Percentiles rank a stretch among this genome's conserved stretches.
These are phyloP conservation scores for Stenurella melanura DNA, from an alignment of 2,888 invertebrate species.

Conservation along the genomic window DNA sequence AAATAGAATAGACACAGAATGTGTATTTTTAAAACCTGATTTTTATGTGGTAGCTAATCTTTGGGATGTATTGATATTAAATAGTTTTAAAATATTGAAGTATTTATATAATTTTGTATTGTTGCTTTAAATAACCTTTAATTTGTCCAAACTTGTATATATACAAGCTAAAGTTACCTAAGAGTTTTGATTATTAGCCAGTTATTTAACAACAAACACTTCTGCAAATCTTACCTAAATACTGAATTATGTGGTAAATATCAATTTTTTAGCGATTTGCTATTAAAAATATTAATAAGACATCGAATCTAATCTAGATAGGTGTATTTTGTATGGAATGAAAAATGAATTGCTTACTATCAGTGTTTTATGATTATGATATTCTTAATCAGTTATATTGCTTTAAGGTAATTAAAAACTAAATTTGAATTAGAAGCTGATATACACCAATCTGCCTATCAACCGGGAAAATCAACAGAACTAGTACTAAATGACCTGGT, in stretches of 20 bases:
- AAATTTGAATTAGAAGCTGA: neutral
- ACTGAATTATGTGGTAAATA: neutral
- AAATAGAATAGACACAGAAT: neutral
- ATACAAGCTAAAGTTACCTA: neutral
- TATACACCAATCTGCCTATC: neutral
- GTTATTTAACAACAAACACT: neutral
- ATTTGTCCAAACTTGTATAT: neutral
- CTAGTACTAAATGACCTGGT: too few species aligned
- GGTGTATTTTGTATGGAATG: neutral
- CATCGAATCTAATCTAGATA: neutral
- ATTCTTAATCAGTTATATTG: neutral
- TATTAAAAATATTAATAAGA: neutral
- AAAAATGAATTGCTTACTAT: neutral
- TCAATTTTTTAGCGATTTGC: neutral
- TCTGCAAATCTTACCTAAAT: neutral
- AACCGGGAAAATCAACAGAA: too few species aligned
- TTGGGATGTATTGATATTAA: neutral
- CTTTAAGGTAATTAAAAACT: neutral
- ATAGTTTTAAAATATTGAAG: too few species aligned
- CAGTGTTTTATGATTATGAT: neutral
- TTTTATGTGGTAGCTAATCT: too few species aligned
- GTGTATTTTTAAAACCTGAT: neutral
- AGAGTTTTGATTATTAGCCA: neutral
- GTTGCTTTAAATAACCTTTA: neutral
- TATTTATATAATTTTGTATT: neutral